A percentile compares a stretch with the other conserved stretches of the same genome.
Conservation (phyloP, 2,888 invertebrate species). For the Chrysodeixis includens region DNA sequence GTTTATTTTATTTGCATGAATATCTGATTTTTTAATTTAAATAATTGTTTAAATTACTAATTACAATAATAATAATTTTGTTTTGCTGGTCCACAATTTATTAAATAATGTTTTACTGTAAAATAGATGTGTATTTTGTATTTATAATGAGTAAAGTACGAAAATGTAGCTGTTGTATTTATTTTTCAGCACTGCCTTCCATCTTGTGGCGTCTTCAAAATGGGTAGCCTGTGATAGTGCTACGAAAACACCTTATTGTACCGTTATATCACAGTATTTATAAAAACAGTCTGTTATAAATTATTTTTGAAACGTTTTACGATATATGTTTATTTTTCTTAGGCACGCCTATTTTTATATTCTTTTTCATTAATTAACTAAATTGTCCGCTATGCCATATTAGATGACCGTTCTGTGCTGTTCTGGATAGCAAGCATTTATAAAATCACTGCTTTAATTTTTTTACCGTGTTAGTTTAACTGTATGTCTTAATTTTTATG, state of each 20-base stretch:
- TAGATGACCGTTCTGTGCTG: not conserved
- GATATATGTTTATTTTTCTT: constrained; percentile 25
- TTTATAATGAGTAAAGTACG: not conserved
- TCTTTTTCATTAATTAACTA: not conserved
- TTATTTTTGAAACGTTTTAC: constrained; percentile 38
- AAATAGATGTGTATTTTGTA: too few relatives aligned
- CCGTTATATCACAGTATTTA: constrained; percentile 76
- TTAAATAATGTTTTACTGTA: too few relatives aligned
- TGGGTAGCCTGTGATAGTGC: constrained; percentile 34
- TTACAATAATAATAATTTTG: too few relatives aligned
- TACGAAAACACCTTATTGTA: constrained; percentile 56
- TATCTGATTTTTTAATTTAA: not conserved
- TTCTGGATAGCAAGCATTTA: constrained; percentile 7
- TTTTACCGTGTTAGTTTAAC: constrained; percentile 24
- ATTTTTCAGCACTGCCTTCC: not conserved
- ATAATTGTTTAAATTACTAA: too few relatives aligned
- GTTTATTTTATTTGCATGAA: not conserved
- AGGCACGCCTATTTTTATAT: not conserved
- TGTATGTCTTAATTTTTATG: constrained; percentile 51
- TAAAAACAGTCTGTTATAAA: constrained; percentile 54
- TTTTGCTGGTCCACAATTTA: too few relatives aligned
- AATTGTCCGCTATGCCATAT: too few relatives aligned
- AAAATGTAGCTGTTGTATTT: not conserved
- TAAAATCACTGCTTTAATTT: constrained; percentile 25
- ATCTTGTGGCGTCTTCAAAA: constrained; percentile 48